phyloP scores from a whole-genome alignment of 2,797 vertebrate genomes.

The Anguilla anguilla region DNA sequence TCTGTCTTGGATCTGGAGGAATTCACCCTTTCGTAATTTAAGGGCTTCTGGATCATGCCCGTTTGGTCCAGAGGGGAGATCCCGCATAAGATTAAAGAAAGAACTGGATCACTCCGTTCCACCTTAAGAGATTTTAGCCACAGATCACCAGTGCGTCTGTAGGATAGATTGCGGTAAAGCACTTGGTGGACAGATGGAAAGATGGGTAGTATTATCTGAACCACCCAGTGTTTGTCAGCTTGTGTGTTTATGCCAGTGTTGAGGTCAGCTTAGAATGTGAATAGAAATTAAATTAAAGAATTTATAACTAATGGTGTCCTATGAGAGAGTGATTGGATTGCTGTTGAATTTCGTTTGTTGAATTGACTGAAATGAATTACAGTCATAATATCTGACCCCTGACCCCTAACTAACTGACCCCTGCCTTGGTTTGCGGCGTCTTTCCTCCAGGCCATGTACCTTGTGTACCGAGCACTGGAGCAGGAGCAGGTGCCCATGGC shows the following conservation, averaged over 20 bases:
- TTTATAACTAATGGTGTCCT: background rate
- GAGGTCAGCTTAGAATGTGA: background rate
- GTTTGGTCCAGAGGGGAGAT: background rate
- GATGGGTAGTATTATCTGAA: background rate
- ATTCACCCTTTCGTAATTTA: background rate
- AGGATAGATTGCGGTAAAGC: background rate
- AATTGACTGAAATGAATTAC: background rate
- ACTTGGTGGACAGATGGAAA: background rate
- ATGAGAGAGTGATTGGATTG: background rate
- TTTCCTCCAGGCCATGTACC: slow-evolving; percentile 89
- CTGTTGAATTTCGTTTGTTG: background rate
- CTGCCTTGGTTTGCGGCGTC: slow-evolving; percentile 23
- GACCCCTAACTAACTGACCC: background rate
- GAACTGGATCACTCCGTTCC: background rate
- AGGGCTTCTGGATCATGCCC: background rate
- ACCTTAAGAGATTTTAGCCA: background rate
- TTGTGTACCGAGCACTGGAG: slow-evolving; percentile 97
- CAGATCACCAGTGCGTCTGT: background rate
- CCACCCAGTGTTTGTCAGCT: background rate
- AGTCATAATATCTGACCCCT: too few relatives aligned
- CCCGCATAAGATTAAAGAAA: background rate
- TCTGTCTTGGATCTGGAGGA: background rate
- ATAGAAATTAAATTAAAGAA: background rate
- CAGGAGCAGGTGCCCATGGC: slow-evolving; percentile 95
- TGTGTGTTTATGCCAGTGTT: background rate